Conservation (phyloP, 2,113 vertebrate genomes). For the Bufo bufo region DNA sequence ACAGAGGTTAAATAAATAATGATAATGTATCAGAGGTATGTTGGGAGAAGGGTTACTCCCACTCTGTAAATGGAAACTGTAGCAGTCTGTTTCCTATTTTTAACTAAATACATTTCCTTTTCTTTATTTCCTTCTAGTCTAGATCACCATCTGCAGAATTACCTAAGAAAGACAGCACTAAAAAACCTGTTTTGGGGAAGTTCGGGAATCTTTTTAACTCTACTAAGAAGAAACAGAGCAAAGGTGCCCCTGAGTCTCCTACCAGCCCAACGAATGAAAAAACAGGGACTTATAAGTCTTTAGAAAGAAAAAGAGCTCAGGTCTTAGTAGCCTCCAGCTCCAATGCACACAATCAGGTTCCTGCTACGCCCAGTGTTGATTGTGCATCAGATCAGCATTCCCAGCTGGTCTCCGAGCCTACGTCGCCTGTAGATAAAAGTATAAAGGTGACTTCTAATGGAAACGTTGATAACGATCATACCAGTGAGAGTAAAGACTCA, state of each 20-base stretch:
- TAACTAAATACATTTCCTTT: slow-evolving; percentile 28
- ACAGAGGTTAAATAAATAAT: slow-evolving; percentile 41
- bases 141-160: slow-evolving; percentile 69
- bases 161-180: slow-evolving; percentile 73
- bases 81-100: neutral
- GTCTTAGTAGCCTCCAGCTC: slow-evolving; percentile 28
- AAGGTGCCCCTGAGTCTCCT: slow-evolving; percentile 65
- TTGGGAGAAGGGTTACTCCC: slow-evolving; percentile 36
- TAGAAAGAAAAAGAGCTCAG: slow-evolving; percentile 59
- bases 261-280: slow-evolving; percentile 58
- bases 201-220: slow-evolving; percentile 76
- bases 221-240: slow-evolving; percentile 69
- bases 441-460: slow-evolving; percentile 2
- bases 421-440: neutral
- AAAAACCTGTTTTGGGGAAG: slow-evolving; percentile 77
- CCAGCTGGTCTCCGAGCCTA: neutral
- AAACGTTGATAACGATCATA: slow-evolving; percentile 62
- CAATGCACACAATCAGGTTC: slow-evolving; percentile 55
- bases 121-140: slow-evolving; percentile 68
- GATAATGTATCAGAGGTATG: slow-evolving; percentile 17
- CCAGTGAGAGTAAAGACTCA: slow-evolving; percentile 58
- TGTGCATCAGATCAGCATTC: neutral
- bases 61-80: slow-evolving; percentile 33
- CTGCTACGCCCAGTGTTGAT: neutral
- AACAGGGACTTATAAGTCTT: neutral